phyloP scores from a whole-genome alignment of 2,888 invertebrate species.

The Automeris io region DNA sequence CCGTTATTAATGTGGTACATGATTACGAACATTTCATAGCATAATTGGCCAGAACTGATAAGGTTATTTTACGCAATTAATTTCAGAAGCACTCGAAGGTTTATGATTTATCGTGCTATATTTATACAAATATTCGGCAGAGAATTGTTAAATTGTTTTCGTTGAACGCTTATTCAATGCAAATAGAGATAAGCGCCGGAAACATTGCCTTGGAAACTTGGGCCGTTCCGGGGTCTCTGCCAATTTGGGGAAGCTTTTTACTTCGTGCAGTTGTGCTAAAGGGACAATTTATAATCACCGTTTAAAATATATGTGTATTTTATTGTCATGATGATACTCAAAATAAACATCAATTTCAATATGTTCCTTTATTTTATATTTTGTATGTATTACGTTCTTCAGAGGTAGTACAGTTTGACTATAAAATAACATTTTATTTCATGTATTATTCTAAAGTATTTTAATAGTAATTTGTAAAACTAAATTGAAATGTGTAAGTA shows the following conservation, averaged over 20 bases:
- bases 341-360: too few species aligned
- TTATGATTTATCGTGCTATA: conserved; percentile 35
- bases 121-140: conserved; percentile 53
- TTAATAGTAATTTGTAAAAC: too few species aligned
- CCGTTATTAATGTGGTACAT: conserved; percentile 66
- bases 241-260: conserved; percentile 7
- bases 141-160: conserved; percentile 51
- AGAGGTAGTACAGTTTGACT: too few species aligned
- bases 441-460: too few species aligned
- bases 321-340: too few species aligned
- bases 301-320: too few species aligned
- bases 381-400: too few species aligned
- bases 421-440: too few species aligned
- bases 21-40: conserved; percentile 54
- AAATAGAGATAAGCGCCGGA: conserved; percentile 31
- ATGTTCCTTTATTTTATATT: too few species aligned
- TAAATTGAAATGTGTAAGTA: too few species aligned
- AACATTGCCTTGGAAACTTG: conserved; percentile 15
- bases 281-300: background rate
- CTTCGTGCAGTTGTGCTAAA: background rate
- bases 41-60: conserved; percentile 52
- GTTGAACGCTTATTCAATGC: conserved; percentile 52
- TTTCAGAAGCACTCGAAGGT: conserved; percentile 56
- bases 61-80: conserved; percentile 63
- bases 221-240: conserved; percentile 13